phyloP scores from a whole-genome alignment of 2,797 vertebrate species.

The Pangasius larnaudii region DNA sequence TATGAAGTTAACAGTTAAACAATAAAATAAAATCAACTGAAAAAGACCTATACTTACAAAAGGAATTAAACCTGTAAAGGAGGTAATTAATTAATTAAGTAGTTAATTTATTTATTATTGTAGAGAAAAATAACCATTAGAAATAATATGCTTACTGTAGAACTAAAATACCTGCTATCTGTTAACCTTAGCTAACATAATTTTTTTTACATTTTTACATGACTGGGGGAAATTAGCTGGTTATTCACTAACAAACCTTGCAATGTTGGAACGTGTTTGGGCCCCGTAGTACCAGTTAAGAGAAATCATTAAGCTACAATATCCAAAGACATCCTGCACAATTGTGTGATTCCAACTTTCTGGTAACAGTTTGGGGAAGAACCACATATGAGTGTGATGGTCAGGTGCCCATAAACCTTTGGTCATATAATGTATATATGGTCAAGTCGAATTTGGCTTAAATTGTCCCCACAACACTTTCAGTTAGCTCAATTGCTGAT shows the following conservation, averaged over 20 bases:
- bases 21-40: neutral
- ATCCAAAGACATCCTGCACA: too few relatives aligned
- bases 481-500: too few relatives aligned
- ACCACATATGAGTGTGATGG: too few relatives aligned
- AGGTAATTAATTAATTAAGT: too few relatives aligned
- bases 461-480: too few relatives aligned
- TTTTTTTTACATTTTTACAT: neutral
- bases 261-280: neutral
- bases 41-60: neutral
- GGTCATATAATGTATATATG: too few relatives aligned
- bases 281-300: neutral
- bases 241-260: too few relatives aligned
- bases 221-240: neutral
- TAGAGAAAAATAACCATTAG: neutral
- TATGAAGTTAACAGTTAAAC: neutral
- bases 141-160: neutral
- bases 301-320: neutral
- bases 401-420: too few relatives aligned
- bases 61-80: neutral
- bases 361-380: too few relatives aligned
- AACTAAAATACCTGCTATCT: neutral
- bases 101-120: neutral
- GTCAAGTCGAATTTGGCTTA: too few relatives aligned
- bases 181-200: neutral
- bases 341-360: too few relatives aligned